Conservation (phyloP, 2,113 vertebrate genomes). For the Ceratotherium simum region DNA sequence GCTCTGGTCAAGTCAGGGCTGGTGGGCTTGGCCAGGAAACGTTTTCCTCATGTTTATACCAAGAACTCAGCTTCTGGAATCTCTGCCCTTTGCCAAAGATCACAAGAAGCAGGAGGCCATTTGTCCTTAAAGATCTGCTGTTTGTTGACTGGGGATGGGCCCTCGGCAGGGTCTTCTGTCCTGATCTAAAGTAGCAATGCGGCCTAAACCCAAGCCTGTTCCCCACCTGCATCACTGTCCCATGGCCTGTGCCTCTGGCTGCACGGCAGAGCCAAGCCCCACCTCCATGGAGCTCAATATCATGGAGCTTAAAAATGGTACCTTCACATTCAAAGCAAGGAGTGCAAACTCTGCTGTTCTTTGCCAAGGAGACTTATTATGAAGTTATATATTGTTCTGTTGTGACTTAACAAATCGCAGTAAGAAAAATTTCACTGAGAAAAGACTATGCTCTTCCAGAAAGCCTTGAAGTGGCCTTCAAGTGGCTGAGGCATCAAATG, state of each 20-base stretch:
- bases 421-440: no score
- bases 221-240: neutral
- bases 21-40: neutral
- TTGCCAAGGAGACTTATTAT: rapidly evolving
- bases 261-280: neutral
- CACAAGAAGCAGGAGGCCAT: neutral
- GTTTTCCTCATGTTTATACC: no score
- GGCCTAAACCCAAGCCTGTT: no score
- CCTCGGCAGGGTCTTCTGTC: neutral
- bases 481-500: neutral
- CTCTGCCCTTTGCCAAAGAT: neutral
- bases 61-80: neutral
- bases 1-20: neutral
- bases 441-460: neutral
- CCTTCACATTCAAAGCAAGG: neutral
- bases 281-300: neutral
- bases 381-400: neutral
- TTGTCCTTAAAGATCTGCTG: neutral
- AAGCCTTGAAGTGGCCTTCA: neutral
- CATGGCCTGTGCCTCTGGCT: rapidly evolving
- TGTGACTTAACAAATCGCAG: neutral
- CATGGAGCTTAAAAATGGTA: neutral
- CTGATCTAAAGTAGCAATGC: neutral
- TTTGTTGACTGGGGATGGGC: neutral
- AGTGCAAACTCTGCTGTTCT: neutral